Conservation (phyloP, 2,113 vertebrate genomes). For the rabbit (Oryctolagus cuniculus) region DNA sequence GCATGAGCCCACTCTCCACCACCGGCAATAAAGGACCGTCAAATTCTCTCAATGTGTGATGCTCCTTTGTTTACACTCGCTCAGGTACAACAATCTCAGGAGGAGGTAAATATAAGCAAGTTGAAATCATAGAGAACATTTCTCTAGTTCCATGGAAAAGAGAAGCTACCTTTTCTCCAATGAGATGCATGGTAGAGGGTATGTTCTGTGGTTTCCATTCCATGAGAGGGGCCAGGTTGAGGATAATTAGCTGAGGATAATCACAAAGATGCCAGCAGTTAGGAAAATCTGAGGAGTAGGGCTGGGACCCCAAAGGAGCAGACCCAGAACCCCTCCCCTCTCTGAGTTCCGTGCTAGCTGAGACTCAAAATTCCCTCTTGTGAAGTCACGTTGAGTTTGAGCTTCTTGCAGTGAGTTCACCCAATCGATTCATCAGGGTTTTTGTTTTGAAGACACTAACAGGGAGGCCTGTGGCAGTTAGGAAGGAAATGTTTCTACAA, state of each 20-base stretch:
- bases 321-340: neutral
- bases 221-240: neutral
- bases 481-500: neutral
- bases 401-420: neutral
- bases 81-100: too few relatives aligned
- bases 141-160: neutral
- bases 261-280: neutral
- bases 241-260: neutral
- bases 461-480: neutral
- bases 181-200: neutral
- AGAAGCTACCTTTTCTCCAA: neutral
- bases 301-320: neutral
- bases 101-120: neutral
- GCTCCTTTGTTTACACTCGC: too few relatives aligned
- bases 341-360: neutral
- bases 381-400: neutral
- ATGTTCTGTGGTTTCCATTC: neutral
- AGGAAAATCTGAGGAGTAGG: neutral
- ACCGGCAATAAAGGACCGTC: too few relatives aligned
- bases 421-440: neutral
- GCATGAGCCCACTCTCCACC: too few relatives aligned
- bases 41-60: too few relatives aligned
- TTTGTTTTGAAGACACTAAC: neutral
- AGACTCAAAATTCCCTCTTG: neutral
- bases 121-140: constrained; percentile 26